These are phyloP conservation scores for Sula dactylatra DNA, from an alignment of 2,113 vertebrate genomes.

Conservation along the genomic window DNA sequence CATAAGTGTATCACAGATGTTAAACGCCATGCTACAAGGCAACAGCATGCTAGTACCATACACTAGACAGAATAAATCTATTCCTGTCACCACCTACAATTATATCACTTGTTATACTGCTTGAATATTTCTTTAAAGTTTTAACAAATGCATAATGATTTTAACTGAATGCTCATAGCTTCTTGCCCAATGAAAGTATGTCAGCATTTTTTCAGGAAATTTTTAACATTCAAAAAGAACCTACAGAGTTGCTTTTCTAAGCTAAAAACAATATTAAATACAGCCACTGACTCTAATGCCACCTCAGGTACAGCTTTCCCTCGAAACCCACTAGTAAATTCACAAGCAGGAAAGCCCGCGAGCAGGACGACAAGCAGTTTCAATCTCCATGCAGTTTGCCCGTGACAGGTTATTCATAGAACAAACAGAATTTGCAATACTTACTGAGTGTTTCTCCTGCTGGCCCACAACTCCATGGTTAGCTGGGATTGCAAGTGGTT, in stretches of 20 bases:
- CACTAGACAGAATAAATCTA: neutral
- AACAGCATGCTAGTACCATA: neutral
- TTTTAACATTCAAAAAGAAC: neutral
- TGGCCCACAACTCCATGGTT: slow-evolving; percentile 97
- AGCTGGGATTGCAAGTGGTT: slow-evolving; percentile 93
- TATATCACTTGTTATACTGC: neutral
- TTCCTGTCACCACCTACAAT: neutral
- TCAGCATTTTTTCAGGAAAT: neutral
- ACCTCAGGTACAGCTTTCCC: slow-evolving; percentile 24
- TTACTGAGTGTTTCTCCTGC: slow-evolving; percentile 95
- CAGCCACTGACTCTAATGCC: slow-evolving; percentile 6
- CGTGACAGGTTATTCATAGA: slow-evolving; percentile 48
- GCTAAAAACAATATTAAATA: neutral
- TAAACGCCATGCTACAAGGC: slow-evolving; percentile 22
- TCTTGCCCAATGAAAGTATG: neutral
- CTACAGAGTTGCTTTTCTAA: slow-evolving; percentile 3
- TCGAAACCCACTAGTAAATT: neutral
- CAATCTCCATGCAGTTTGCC: slow-evolving; percentile 56
- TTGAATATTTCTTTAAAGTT: slow-evolving; percentile 20
- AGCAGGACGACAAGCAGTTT: slow-evolving; percentile 56
- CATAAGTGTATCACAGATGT: slow-evolving; percentile 31
- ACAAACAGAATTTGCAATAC: slow-evolving; percentile 79
- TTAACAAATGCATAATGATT: neutral
- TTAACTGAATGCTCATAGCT: neutral
- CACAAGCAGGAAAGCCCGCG: neutral